A percentile compares a stretch with the other conserved stretches of the same genome.
Evolutionary conservation across 2,888 invertebrate species (phyloP).

Genomic region (Boloria selene): DNA sequence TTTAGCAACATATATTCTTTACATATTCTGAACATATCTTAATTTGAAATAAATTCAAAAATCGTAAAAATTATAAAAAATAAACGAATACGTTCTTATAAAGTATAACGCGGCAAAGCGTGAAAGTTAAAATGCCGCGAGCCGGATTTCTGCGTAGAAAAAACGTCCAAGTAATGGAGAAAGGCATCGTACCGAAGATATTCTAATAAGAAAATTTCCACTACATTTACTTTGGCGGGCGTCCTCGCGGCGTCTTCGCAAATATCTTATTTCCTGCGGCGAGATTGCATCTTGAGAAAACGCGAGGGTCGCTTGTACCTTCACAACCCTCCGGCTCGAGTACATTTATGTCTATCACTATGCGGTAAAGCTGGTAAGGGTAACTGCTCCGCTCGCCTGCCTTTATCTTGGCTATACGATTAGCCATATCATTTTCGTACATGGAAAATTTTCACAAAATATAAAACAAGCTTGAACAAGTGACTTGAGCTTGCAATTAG

Average conservation of each 20-base stretch:
- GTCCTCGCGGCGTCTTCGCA: constrained; percentile 82
- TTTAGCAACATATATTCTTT: too few relatives aligned
- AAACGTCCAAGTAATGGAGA: constrained; percentile 64
- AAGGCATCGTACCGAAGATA: constrained; percentile 81
- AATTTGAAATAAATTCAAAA: constrained; percentile 13
- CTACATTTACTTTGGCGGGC: constrained; percentile 82
- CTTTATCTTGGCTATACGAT: constrained; percentile 11
- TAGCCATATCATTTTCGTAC: constrained; percentile 5
- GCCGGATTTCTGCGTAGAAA: constrained; percentile 74
- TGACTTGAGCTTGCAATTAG: too few relatives aligned
- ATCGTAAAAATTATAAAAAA: constrained; percentile 32
- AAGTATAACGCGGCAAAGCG: constrained; percentile 59
- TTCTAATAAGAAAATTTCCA: constrained; percentile 84
- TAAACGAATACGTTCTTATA: constrained; percentile 38
- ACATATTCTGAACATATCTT: too few relatives aligned
- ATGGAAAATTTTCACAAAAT: not conserved
- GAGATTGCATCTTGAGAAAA: constrained; percentile 83
- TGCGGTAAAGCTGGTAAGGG: constrained; percentile 29
- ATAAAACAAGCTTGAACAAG: too few relatives aligned
- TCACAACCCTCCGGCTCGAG: constrained; percentile 62
- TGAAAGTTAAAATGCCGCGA: constrained; percentile 60
- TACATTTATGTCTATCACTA: constrained; percentile 42
- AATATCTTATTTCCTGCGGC: constrained; percentile 83
- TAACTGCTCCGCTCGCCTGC: constrained; percentile 17
- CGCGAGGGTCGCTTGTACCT: constrained; percentile 75